Percentiles rank a stretch among this genome's conserved stretches.
Evolutionary conservation across 1,140 invertebrate genomes (phyloP).

Genomic region (Idris sp.): DNA sequence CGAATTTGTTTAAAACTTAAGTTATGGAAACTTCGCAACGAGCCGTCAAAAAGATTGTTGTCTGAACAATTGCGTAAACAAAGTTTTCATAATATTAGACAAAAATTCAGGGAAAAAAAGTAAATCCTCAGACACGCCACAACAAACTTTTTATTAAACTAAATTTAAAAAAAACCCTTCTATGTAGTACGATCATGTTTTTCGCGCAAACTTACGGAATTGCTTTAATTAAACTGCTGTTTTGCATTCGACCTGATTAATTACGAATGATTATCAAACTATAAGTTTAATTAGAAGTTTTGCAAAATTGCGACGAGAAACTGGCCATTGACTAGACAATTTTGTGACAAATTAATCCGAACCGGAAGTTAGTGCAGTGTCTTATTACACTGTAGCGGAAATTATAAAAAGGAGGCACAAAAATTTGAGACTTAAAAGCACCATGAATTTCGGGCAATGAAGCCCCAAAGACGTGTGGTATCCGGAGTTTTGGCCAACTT

Average conservation of each 20-base stretch:
- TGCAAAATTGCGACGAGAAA: neutral
- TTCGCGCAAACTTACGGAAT: conserved; percentile 2
- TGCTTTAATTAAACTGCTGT: conserved; percentile 28
- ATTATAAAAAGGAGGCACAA: too few relatives aligned
- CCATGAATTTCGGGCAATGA: neutral
- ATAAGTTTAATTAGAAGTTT: conserved; percentile 21
- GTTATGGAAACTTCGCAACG: neutral
- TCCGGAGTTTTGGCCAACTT: conserved; percentile 27
- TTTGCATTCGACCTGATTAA: conserved; percentile 11
- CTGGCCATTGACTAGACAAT: neutral
- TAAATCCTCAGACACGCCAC: neutral
- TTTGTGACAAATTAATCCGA: conserved; percentile 4
- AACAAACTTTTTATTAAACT: conserved; percentile 2
- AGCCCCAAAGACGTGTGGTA: conserved; percentile 7
- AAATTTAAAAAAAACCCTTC: conserved; percentile 1
- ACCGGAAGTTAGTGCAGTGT: conserved; percentile 4
- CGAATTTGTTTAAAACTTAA: conserved; percentile 35
- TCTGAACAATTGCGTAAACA: conserved; percentile 6
- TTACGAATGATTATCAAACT: conserved; percentile 6
- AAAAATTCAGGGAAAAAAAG: too few relatives aligned
- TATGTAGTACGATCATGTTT: neutral
- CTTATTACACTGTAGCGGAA: neutral
- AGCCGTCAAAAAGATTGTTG: conserved; percentile 6
- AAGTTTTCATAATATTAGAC: neutral
- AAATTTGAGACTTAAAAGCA: neutral